These are phyloP conservation scores for Boloria selene DNA, from an alignment of 2,888 invertebrate genomes.

Conservation along the genomic window DNA sequence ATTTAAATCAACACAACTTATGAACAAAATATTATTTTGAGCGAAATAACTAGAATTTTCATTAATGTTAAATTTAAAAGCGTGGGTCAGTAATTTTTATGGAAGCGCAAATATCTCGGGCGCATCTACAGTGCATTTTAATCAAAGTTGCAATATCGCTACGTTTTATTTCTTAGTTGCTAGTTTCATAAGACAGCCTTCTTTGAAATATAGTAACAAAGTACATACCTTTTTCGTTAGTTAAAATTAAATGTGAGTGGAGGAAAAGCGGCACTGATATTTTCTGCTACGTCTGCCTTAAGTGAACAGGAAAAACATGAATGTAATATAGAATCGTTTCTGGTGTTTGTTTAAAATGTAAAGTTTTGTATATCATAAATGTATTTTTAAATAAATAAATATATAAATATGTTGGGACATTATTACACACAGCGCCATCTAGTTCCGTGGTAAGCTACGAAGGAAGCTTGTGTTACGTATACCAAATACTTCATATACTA, in stretches of 20 bases:
- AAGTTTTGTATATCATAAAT: too few species aligned
- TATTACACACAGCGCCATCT: too few species aligned
- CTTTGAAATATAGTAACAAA: conserved; percentile 56
- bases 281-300: conserved; percentile 33
- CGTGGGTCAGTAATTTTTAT: conserved; percentile 30
- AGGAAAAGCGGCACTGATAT: conserved; percentile 39
- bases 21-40: too few species aligned
- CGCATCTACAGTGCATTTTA: conserved; percentile 33
- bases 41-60: conserved; percentile 44
- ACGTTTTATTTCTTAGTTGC: conserved; percentile 37
- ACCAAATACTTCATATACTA: too few species aligned
- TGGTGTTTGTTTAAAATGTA: background rate
- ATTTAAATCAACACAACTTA: too few species aligned
- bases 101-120: conserved; percentile 31
- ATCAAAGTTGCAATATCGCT: conserved; percentile 41
- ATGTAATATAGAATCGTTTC: conserved; percentile 14
- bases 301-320: conserved; percentile 39
- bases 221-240: conserved; percentile 50
- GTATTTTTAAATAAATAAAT: too few species aligned
- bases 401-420: too few species aligned
- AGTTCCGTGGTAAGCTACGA: too few species aligned
- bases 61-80: conserved; percentile 50
- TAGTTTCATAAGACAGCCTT: conserved; percentile 48
- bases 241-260: conserved; percentile 49
- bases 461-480: too few species aligned